A percentile compares a stretch with the other conserved stretches of the same genome.
These are phyloP conservation scores for Nothoprocta pentlandii DNA, from an alignment of 2,113 vertebrate species.

Conservation along the genomic window DNA sequence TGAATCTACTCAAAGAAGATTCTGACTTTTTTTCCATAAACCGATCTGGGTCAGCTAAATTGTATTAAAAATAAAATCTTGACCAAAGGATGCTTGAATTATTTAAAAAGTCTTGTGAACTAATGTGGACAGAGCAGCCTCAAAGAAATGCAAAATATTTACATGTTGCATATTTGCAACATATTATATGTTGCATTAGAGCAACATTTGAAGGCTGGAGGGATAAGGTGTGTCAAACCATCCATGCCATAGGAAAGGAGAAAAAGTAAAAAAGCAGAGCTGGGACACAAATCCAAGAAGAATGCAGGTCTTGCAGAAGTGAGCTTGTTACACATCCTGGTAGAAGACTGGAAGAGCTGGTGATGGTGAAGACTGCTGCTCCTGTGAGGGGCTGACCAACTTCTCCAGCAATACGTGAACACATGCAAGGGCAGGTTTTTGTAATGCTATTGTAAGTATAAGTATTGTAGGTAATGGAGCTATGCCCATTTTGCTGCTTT, in stretches of 20 bases:
- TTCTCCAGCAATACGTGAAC: not conserved
- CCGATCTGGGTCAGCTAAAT: not conserved
- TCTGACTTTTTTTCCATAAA: not conserved
- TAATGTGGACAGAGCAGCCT: not conserved
- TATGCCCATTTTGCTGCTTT: not conserved
- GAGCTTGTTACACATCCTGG: not conserved
- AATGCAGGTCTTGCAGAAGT: not conserved
- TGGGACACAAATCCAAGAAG: not conserved
- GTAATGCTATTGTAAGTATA: not conserved
- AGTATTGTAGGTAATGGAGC: not conserved
- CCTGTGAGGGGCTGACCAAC: not conserved
- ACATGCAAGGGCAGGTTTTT: not conserved
- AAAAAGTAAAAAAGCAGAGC: not conserved
- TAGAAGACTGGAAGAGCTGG: not conserved
- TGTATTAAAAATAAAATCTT: not conserved
- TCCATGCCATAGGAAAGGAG: not conserved
- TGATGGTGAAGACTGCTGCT: not conserved
- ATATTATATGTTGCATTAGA: not conserved
- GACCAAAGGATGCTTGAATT: not conserved
- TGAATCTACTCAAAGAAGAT: not conserved
- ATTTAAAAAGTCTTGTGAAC: not conserved
- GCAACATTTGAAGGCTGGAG: not conserved
- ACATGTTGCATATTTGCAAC: too few species aligned
- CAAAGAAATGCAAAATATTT: not conserved
- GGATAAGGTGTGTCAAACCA: not conserved